Conservation (phyloP, 1,140 invertebrate species). For the Grapholita molesta region DNA sequence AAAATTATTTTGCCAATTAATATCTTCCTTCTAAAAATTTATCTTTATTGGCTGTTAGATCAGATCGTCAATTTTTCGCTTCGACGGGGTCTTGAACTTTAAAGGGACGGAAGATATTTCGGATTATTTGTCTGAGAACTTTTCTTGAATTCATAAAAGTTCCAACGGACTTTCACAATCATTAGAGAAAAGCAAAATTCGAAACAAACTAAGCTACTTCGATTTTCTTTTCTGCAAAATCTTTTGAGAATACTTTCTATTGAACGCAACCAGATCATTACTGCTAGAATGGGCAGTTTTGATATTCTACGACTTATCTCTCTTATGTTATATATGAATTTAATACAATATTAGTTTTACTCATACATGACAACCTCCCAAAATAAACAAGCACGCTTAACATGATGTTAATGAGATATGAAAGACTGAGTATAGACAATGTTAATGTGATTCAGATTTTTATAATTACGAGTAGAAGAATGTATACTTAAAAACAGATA, state of each 20-base stretch:
- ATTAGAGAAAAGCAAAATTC: conserved; percentile 5
- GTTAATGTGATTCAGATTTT: too few relatives aligned
- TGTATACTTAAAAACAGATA: too few relatives aligned
- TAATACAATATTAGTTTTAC: too few relatives aligned
- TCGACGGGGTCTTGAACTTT: not conserved
- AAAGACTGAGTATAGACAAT: too few relatives aligned
- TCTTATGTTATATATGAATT: too few relatives aligned
- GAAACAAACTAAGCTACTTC: conserved; percentile 8
- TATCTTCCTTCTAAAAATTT: not conserved
- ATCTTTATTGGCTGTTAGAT: not conserved
- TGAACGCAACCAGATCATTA: too few relatives aligned
- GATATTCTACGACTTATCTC: not conserved
- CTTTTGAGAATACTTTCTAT: not conserved
- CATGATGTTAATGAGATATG: too few relatives aligned
- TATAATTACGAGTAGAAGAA: too few relatives aligned
- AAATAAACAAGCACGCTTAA: too few relatives aligned
- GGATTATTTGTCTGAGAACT: not conserved
- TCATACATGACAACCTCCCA: too few relatives aligned
- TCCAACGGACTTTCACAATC: not conserved
- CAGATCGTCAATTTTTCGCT: not conserved
- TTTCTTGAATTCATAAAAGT: conserved; percentile 9
- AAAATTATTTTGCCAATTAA: not conserved
- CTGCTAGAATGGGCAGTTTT: not conserved
- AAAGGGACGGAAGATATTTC: not conserved
- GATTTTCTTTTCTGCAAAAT: not conserved